Evolutionary conservation across 2,113 vertebrate species (phyloP), one percentile per base, ranked within the genome.

Genomic region (Stercorarius parasiticus): DNA sequence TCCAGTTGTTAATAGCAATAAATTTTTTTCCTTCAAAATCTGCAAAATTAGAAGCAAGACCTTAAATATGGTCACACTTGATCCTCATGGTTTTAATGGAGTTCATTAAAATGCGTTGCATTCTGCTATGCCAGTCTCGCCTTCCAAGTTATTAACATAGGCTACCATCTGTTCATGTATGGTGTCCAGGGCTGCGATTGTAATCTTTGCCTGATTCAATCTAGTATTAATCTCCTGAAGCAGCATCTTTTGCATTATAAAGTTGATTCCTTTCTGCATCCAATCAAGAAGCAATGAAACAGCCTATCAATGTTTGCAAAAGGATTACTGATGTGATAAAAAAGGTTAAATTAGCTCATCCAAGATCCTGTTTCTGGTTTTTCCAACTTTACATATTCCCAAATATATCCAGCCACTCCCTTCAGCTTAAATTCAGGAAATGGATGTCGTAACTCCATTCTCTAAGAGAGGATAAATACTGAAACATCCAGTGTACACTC

Each of bases 31-130:
- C 17, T 79, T 92, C 5, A 3, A 71, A 65, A 86, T 79, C 65
- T 49, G 3, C 66, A 77, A 86, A 40, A 90, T 79, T 83, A 78
- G 61, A 55, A 88, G 38, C 42, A 74, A 77, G 20, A 13, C 53
- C 36, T 70, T 95, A 82, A 90, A 50, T 62, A 64, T 36, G 10
- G 36, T 95, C 72, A 49, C 56, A 32, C 40, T 91, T 4, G 3
- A 74, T 84, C 69, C 25, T 88, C 21, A 1, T 80, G 70, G 25
- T 61, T 93, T 95, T 83, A 92, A 91, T 67, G 76, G 94, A 83
- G 38, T 88, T 94, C 61, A 82, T 96, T 93, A 95, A 92, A 96
- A 95, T 89, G 86, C 56, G 72, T 65, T 88, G 43, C 49, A 43
- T 91, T 94, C 86, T 87, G 82, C 80, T 76, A 6, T 74, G 90